Base-by-base conservation (phyloP, 1,140 invertebrate species). In the Nephila pilipes region DNA sequence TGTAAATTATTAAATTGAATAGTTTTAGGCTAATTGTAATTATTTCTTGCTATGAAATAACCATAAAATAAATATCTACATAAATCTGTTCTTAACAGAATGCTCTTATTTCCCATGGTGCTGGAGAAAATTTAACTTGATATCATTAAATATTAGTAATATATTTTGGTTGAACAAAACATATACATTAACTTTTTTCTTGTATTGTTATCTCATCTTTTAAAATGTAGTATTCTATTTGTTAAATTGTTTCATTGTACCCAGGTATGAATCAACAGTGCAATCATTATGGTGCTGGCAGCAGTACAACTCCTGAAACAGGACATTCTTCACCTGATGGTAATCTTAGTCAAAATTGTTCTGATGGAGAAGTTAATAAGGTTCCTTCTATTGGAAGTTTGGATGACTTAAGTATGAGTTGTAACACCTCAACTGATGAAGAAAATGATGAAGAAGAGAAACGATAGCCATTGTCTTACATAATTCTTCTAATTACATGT, bases 271-370 rank as follows among this genome's bases (percentile, higher is more conserved):
- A 81, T 89, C 91, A 93, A 36, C 90, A 85, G 8, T 79, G 60
- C 46, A 93, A 93, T 80, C 92, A 88, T 83, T 93, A 89, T 29
- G 60, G 65, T 55, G 81, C 29, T 58, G 87, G 54, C 1, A 79
- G 87, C 22, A 93, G 87, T 29, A 93, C 69, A 16, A 90, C 85
- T 36, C 81, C 87, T 54, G 87, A 88, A 16, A 90, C 80, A 22
- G 85, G 79, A 36, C 93, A 90, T 60, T 90, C 93, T 22, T 93
- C 93, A n/a, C 93, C 93, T 8, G 88, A 90, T 80, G 93, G 93
- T n/a, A 90, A 90, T 25, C 57, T 90, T 18, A 93, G 93, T 46
- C 93, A 87, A 79, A 90, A 93, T 79, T 93, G 93, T 38, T 90
- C 93, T 46, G 93, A 93, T 55, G 88, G 81, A 12, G 93, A 93